Evolutionary conservation across 2,888 invertebrate species (phyloP).

Genomic region (Chrysolina oricalcia): DNA sequence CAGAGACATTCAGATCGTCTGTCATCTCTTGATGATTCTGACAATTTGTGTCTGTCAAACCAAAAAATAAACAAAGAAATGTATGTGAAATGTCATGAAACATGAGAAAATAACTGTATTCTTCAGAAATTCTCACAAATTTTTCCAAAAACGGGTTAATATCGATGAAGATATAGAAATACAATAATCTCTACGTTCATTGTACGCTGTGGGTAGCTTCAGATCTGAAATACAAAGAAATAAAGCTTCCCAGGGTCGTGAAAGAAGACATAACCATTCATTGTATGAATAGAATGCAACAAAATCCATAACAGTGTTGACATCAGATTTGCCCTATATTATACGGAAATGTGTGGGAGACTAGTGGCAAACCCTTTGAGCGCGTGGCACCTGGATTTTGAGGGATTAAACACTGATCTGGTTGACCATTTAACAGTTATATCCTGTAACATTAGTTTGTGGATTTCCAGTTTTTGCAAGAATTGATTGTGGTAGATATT

Average conservation of each 20-base stretch:
- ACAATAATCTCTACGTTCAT: constrained; percentile 20
- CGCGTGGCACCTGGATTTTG: constrained; percentile 66
- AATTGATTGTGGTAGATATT: neutral
- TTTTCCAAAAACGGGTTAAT: constrained; percentile 1
- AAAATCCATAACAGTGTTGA: constrained; percentile 58
- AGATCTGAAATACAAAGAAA: constrained; percentile 31
- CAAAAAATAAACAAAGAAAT: too few species aligned
- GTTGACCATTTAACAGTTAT: constrained; percentile 60
- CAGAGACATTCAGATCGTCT: too few species aligned
- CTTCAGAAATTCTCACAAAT: constrained; percentile 4
- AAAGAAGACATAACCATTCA: constrained; percentile 45
- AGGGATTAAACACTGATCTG: constrained; percentile 48
- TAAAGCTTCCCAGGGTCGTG: constrained; percentile 37
- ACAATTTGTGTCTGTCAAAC: too few species aligned
- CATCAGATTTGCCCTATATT: constrained; percentile 63
- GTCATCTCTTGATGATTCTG: too few species aligned
- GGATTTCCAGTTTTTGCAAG: neutral
- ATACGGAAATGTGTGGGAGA: constrained; percentile 61
- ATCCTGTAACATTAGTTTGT: constrained; percentile 14
- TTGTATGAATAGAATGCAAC: constrained; percentile 33
- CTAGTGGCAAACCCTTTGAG: constrained; percentile 59
- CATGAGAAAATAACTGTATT: neutral
- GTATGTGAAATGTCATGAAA: neutral
- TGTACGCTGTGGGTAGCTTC: constrained; percentile 30
- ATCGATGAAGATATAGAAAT: constrained; percentile 5